Conservation (phyloP, 2,797 vertebrate species). For the Melanotaenia boesemani region DNA sequence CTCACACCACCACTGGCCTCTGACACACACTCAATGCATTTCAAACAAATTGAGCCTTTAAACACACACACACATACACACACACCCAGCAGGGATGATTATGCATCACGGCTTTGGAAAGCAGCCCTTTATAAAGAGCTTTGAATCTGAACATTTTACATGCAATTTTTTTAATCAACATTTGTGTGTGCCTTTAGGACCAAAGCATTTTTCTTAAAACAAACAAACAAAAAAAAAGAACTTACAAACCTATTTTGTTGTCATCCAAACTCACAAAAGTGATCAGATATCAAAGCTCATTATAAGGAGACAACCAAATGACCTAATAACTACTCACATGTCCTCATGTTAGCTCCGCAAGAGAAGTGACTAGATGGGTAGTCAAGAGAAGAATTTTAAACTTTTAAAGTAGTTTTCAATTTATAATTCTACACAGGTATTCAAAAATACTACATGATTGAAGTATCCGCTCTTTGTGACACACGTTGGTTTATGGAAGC, state of each 20-base stretch:
- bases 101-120: conserved; percentile 30
- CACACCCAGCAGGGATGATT: conserved; percentile 24
- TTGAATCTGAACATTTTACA: conserved; percentile 8
- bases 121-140: background rate
- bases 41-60: conserved; percentile 49
- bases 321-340: background rate
- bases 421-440: background rate
- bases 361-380: background rate
- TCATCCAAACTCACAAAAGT: conserved; percentile 6
- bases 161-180: background rate
- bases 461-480: background rate
- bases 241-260: background rate
- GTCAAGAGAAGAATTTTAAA: background rate
- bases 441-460: background rate
- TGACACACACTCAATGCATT: conserved; percentile 52
- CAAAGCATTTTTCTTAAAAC: background rate
- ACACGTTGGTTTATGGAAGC: background rate
- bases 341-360: conserved; percentile 11
- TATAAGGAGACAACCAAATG: conserved; percentile 14
- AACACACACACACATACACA: conserved; percentile 8
- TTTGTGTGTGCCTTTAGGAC: background rate
- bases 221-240: background rate
- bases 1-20: conserved; percentile 56
- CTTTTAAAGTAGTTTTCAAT: background rate
- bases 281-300: background rate